phyloP scores from a whole-genome alignment of 2,113 vertebrate species.

The Salvelinus sp. region DNA sequence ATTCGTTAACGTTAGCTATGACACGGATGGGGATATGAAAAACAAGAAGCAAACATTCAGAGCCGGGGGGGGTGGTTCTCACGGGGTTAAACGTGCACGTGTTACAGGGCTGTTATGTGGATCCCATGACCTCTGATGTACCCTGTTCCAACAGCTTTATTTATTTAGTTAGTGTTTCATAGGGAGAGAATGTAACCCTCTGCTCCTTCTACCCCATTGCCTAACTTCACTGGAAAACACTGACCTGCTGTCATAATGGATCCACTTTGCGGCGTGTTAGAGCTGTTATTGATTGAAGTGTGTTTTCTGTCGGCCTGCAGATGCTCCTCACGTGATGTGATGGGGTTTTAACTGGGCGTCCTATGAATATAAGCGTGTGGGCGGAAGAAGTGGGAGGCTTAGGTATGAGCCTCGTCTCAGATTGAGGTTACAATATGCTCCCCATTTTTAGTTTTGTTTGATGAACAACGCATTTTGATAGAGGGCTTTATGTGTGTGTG shows the following conservation, averaged over 20 bases:
- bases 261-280: not conserved
- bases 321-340: not conserved
- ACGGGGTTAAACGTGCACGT: slow-evolving; percentile 30
- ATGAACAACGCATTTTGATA: slow-evolving; percentile 48
- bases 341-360: not conserved
- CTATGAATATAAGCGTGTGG: too few species aligned
- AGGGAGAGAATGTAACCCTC: slow-evolving; percentile 23
- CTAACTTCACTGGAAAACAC: not conserved
- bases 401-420: not conserved
- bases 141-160: slow-evolving; percentile 20
- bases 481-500: slow-evolving; percentile 24
- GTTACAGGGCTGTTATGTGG: slow-evolving; percentile 40
- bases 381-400: not conserved
- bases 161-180: slow-evolving; percentile 40
- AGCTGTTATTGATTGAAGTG: not conserved
- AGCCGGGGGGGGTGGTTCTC: not conserved
- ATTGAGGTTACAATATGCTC: not conserved
- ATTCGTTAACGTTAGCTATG: slow-evolving; percentile 50
- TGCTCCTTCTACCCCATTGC: not conserved
- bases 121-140: slow-evolving; percentile 11
- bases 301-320: not conserved
- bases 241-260: not conserved
- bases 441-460: slow-evolving; percentile 29
- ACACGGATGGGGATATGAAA: not conserved
- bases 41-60: not conserved